Percentiles rank a stretch among this genome's conserved stretches.
These are phyloP conservation scores for Drosophila grimshawi DNA, from an alignment of 1,140 invertebrate species.

Conservation along the genomic window DNA sequence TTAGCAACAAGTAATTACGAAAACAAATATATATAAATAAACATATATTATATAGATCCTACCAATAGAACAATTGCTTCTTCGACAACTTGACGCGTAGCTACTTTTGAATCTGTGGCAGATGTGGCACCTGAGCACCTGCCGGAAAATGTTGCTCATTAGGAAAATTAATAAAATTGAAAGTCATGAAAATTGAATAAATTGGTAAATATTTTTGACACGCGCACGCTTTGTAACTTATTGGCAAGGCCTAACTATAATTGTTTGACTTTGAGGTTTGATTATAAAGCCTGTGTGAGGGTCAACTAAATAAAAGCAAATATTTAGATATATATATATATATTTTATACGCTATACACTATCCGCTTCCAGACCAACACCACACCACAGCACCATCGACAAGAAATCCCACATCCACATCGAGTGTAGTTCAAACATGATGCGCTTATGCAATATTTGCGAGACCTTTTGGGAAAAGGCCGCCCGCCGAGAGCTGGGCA, in stretches of 20 bases:
- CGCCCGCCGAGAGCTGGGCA: conserved; percentile 57
- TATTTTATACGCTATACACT: conserved; percentile 20
- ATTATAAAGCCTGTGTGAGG: conserved; percentile 72
- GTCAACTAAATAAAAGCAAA: conserved; percentile 44
- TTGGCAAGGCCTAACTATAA: conserved; percentile 63
- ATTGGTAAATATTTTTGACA: conserved; percentile 59
- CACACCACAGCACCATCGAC: conserved; percentile 14
- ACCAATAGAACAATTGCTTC: background rate
- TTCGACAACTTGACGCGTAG: background rate
- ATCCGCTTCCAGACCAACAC: conserved; percentile 35
- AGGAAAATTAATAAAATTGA: conserved; percentile 56
- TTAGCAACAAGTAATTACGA: background rate
- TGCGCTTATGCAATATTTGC: conserved; percentile 73
- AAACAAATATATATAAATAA: background rate
- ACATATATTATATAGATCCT: background rate
- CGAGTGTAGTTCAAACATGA: conserved; percentile 65
- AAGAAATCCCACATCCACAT: conserved; percentile 38
- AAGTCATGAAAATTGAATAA: conserved; percentile 39
- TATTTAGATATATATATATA: background rate
- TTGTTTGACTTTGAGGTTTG: conserved; percentile 75
- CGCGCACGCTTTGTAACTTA: conserved; percentile 11
- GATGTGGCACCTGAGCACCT: background rate
- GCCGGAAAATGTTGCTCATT: conserved; percentile 26
- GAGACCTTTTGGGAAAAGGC: conserved; percentile 55
- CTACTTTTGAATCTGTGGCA: conserved; percentile 8